Base-by-base conservation (phyloP, 2,113 vertebrate species). In the Erythrolamprus reginae region DNA sequence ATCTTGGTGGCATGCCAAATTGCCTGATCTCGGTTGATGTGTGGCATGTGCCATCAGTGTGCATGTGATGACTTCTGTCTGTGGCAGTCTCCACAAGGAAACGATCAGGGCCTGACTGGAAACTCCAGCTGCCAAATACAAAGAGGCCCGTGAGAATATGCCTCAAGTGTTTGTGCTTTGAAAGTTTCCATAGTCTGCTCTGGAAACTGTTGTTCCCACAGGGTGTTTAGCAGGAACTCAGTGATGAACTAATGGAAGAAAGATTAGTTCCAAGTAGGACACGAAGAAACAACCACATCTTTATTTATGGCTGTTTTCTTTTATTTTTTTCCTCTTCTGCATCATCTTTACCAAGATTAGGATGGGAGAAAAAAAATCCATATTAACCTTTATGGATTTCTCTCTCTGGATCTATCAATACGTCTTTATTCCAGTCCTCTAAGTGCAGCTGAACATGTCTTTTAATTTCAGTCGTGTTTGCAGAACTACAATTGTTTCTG, bases 141-240 rank as follows among this genome's bases (percentile, higher is more conserved):
- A 77, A 88, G 70, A 84, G 45, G 52, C 90, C 86, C 52, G 9
- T 50, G 86, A 91, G 90, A 91, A 58, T 83, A 84, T 53, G 42
- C 70, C 86, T 55, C 90, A 51, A 21, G 70, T 88, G 86, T 83
- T 51, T 83, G 70, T 83, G 70, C 86, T 83, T 61, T 50, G 70
- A 77, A 91, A 91, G 52, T 91, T 91, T 91, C 86, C 90, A 91
- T 42, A 28, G 52, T 51, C 52, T 88, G 42, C 28, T 88, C 70
- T 88, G 86, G 86, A 91, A 91, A 91, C 90, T 88, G 5, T 83
- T 83, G 70, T 83, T 88, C 86, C 52, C 90, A 89, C 28, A 50
- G 58, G 70, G 86, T 83, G 21, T 50, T 90, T 38, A 83, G 77
- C 45, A 91, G 86, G 86, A 83, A 87, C 86, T 24, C 23, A 48